Conservation (phyloP, 2,888 invertebrate genomes). For the Callyntrura sp. region DNA sequence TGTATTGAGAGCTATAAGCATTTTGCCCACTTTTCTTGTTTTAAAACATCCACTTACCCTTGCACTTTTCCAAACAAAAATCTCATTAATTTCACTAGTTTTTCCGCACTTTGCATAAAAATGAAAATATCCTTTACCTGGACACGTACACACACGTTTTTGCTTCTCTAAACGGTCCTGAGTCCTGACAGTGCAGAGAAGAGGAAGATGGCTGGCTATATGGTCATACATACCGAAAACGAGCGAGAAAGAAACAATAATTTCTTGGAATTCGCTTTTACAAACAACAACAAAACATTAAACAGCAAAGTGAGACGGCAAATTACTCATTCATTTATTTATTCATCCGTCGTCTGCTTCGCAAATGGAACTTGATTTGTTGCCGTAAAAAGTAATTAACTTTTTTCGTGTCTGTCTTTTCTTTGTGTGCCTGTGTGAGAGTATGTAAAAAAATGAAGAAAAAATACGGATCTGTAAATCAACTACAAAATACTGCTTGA, state of each 20-base stretch:
- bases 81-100: conserved; percentile 42
- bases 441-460: conserved; percentile 1
- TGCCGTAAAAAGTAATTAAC: conserved; percentile 67
- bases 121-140: conserved; percentile 25
- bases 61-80: conserved; percentile 12
- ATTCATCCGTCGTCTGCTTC: conserved; percentile 48
- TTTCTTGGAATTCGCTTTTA: conserved; percentile 5
- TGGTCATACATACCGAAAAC: background rate
- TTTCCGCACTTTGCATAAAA: conserved; percentile 28
- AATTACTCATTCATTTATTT: conserved; percentile 59
- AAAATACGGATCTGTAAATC: conserved; percentile 69
- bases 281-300: conserved; percentile 23
- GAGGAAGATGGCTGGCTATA: background rate
- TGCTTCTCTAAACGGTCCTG: background rate
- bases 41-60: no score
- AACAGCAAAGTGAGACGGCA: conserved; percentile 40
- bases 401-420: conserved; percentile 42
- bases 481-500: conserved; percentile 62
- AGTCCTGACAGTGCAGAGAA: background rate
- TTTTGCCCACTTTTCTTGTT: background rate
- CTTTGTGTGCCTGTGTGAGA: background rate
- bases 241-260: conserved; percentile 5
- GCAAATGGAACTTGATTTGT: conserved; percentile 73
- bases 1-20: background rate
- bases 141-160: background rate